These are phyloP conservation scores for Saxidomus purpurata DNA, from an alignment of 1,140 invertebrate species.

Conservation along the genomic window DNA sequence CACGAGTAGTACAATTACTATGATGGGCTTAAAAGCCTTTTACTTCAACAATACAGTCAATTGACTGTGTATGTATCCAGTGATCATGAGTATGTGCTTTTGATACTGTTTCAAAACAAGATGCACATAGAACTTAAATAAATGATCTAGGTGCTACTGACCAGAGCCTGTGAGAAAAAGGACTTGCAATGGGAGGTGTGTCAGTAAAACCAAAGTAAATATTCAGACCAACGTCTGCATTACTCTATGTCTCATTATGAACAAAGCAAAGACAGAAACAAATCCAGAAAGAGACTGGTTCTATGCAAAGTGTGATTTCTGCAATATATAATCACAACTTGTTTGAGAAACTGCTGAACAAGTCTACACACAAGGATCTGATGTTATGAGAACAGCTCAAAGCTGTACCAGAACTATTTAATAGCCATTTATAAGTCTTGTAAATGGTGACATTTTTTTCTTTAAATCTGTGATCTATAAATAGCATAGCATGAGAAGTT, in stretches of 20 bases:
- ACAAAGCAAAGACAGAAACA: neutral
- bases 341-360: constrained; percentile 40
- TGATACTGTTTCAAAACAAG: too few relatives aligned
- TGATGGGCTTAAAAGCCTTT: too few relatives aligned
- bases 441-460: constrained; percentile 15
- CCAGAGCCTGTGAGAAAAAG: neutral
- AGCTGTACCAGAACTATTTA: constrained; percentile 10
- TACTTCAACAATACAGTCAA: too few relatives aligned
- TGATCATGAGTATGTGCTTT: too few relatives aligned
- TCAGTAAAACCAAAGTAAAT: neutral
- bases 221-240: neutral
- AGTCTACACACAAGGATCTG: neutral
- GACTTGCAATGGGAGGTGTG: neutral
- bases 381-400: constrained; percentile 38
- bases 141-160: too few relatives aligned
- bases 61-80: too few relatives aligned
- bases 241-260: constrained; percentile 2
- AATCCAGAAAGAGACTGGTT: constrained; percentile 44
- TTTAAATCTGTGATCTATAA: constrained; percentile 45
- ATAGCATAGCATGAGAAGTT: constrained; percentile 23
- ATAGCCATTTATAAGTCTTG: neutral
- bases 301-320: constrained; percentile 45
- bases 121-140: too few relatives aligned
- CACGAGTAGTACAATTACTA: too few relatives aligned
- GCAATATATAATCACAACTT: constrained; percentile 55